These are phyloP conservation scores for Ricordea florida DNA, from an alignment of 92 coral and sea anemone species.

Conservation along the genomic window DNA sequence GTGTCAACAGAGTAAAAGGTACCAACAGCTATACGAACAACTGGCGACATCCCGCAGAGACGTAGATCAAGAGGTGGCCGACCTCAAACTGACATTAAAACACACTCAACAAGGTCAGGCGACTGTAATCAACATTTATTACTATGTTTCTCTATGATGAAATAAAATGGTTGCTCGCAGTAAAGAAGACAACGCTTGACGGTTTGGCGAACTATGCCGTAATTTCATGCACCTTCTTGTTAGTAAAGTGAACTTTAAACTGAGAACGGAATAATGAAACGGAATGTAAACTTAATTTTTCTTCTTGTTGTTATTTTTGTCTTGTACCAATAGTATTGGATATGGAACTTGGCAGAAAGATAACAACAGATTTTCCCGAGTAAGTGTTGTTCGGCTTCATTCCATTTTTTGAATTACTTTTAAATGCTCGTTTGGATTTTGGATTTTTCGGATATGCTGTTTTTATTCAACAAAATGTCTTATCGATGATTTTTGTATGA, in stretches of 20 bases:
- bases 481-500: too few species aligned
- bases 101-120: slow-evolving; percentile 72
- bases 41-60: slow-evolving; percentile 38
- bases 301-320: not conserved
- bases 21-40: slow-evolving; percentile 75
- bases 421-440: not conserved
- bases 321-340: slow-evolving; percentile 59
- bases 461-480: too few species aligned
- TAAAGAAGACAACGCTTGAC: too few species aligned
- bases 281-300: not conserved
- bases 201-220: too few species aligned
- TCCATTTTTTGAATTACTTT: not conserved
- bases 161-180: too few species aligned
- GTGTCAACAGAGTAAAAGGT: slow-evolving; percentile 64
- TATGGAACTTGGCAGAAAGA: slow-evolving; percentile 67
- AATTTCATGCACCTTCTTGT: too few species aligned
- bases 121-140: not conserved
- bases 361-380: slow-evolving; percentile 19
- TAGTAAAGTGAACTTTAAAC: too few species aligned
- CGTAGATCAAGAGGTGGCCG: slow-evolving; percentile 66
- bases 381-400: not conserved
- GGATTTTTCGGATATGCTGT: not conserved
- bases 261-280: not conserved
- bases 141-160: too few species aligned
- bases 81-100: slow-evolving; percentile 66